Percentiles rank a stretch among this genome's conserved stretches.
Evolutionary conservation across 2,888 invertebrate species (phyloP).

Genomic region (Drosophila affinis): DNA sequence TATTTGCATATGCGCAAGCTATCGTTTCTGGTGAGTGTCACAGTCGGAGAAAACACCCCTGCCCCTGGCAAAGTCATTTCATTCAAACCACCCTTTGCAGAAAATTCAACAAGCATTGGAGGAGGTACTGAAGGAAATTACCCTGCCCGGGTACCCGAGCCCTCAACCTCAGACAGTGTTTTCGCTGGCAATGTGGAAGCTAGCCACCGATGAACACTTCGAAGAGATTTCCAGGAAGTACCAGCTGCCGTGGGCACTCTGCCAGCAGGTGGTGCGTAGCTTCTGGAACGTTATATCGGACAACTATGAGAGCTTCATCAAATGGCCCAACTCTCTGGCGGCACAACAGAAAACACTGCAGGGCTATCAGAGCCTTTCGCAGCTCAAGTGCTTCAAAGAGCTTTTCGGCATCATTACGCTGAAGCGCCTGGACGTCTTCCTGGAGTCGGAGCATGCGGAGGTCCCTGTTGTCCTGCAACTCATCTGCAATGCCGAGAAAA

Average conservation of each 20-base stretch:
- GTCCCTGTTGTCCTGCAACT: slow-evolving; percentile 80
- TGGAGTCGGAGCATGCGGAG: slow-evolving; percentile 81
- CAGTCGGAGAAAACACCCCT: slow-evolving; percentile 12
- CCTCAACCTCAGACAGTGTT: slow-evolving; percentile 74
- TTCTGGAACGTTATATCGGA: slow-evolving; percentile 82
- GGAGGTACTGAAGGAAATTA: slow-evolving; percentile 38
- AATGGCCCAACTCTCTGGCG: slow-evolving; percentile 80
- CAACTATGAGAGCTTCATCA: slow-evolving; percentile 81
- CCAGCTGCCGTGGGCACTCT: slow-evolving; percentile 75
- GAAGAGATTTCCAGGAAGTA: slow-evolving; percentile 82
- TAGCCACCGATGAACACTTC: slow-evolving; percentile 82
- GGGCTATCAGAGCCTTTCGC: slow-evolving; percentile 61
- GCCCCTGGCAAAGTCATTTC: neutral
- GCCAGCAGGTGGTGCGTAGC: slow-evolving; percentile 78
- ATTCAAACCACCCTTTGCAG: slow-evolving; percentile 24
- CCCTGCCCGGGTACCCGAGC: slow-evolving; percentile 47
- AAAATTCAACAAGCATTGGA: slow-evolving; percentile 61
- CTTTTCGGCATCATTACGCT: slow-evolving; percentile 80
- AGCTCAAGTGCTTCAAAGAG: slow-evolving; percentile 67
- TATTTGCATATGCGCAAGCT: slow-evolving; percentile 79
- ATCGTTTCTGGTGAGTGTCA: slow-evolving; percentile 73
- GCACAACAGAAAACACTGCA: slow-evolving; percentile 70
- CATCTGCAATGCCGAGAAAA: slow-evolving; percentile 80
- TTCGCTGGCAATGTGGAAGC: slow-evolving; percentile 81
- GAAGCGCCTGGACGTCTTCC: slow-evolving; percentile 80